Evolutionary conservation across 2,797 vertebrate species (phyloP).

Genomic region (Onychomys torridus): DNA sequence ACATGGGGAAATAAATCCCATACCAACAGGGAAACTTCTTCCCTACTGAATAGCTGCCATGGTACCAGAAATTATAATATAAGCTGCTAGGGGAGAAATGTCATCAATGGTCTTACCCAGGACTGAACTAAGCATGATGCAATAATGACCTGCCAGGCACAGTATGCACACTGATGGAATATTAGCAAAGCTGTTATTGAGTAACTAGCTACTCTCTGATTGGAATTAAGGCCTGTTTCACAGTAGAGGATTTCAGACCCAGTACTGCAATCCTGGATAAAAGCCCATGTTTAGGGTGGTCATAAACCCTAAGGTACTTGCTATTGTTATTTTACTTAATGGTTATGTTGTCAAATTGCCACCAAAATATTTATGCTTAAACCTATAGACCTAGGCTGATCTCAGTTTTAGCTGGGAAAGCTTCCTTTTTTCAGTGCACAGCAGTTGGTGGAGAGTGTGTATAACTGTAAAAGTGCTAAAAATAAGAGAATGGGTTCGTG

Average conservation of each 20-base stretch:
- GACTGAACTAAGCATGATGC: neutral
- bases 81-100: neutral
- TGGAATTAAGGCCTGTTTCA: neutral
- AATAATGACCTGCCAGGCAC: neutral
- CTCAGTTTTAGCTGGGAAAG: neutral
- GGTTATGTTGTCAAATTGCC: neutral
- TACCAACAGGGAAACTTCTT: neutral
- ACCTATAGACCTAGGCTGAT: neutral
- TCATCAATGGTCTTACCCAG: neutral
- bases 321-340: neutral
- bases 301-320: neutral
- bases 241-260: neutral
- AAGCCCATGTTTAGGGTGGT: neutral
- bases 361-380: neutral
- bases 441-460: neutral
- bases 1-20: neutral
- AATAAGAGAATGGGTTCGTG: neutral
- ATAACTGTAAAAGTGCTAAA: neutral
- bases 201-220: neutral
- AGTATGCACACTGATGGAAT: neutral
- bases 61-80: neutral
- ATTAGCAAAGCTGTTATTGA: neutral
- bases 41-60: neutral
- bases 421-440: neutral
- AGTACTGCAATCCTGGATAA: neutral